Percentiles rank a stretch among this genome's conserved stretches.
These are phyloP conservation scores for Ditula angustiorana DNA, from an alignment of 2,888 invertebrate species.

Conservation along the genomic window DNA sequence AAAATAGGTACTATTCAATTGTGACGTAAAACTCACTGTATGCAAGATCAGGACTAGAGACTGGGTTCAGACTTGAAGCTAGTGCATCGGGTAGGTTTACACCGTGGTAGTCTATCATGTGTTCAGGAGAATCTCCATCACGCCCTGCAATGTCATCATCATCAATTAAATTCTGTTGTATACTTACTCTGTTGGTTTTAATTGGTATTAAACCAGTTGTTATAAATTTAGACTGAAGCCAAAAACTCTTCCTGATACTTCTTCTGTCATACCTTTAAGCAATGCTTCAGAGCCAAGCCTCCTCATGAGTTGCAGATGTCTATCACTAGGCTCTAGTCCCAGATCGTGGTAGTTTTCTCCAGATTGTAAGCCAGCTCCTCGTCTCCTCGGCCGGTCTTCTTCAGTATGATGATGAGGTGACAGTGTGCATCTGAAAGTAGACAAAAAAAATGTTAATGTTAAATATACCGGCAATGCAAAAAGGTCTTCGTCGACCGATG, in stretches of 20 bases:
- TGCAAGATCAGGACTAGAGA: slow-evolving; percentile 60
- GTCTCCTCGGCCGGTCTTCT: slow-evolving; percentile 68
- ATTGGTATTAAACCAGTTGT: too few relatives aligned
- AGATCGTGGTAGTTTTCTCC: slow-evolving; percentile 79
- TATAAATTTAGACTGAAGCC: too few relatives aligned
- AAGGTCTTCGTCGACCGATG: too few relatives aligned
- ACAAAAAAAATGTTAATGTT: background rate
- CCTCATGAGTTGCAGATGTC: slow-evolving; percentile 71
- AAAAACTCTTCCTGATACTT: background rate
- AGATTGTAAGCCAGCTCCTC: slow-evolving; percentile 71
- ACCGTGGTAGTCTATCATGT: slow-evolving; percentile 72
- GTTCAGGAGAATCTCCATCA: slow-evolving; percentile 71
- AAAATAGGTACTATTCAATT: too few relatives aligned
- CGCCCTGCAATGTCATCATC: slow-evolving; percentile 59
- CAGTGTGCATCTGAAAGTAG: slow-evolving; percentile 65
- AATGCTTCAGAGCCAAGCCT: slow-evolving; percentile 72
- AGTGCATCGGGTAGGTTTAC: slow-evolving; percentile 60
- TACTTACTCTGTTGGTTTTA: too few relatives aligned
- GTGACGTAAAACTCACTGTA: slow-evolving; percentile 68
- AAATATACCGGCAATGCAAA: too few relatives aligned
- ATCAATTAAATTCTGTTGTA: too few relatives aligned
- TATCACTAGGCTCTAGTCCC: slow-evolving; percentile 71
- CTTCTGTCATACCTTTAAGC: slow-evolving; percentile 33
- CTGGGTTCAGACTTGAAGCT: slow-evolving; percentile 60
- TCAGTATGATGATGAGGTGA: slow-evolving; percentile 65